A percentile compares a stretch with the other conserved stretches of the same genome.
phyloP scores from a whole-genome alignment of 1,140 invertebrate genomes.

The Drosophila azteca region DNA sequence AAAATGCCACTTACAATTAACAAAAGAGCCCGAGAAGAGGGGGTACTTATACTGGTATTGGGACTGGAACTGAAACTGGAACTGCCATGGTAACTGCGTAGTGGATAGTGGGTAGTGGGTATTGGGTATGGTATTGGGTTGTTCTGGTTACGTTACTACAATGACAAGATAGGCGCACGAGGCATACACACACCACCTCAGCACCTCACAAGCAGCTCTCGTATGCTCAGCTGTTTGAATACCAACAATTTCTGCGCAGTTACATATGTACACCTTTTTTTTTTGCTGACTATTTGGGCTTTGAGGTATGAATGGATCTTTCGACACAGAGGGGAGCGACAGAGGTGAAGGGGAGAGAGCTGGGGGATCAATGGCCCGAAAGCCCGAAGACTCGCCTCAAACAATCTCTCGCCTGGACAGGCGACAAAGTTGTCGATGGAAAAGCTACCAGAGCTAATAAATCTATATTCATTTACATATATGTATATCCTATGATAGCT shows the following conservation, averaged over 20 bases:
- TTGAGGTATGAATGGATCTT: conserved; percentile 26
- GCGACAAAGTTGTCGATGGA: too few relatives aligned
- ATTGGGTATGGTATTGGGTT: too few relatives aligned
- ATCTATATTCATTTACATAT: too few relatives aligned
- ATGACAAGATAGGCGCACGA: conserved; percentile 2
- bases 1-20: conserved; percentile 75
- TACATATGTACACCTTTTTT: too few relatives aligned
- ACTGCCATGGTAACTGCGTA: conserved; percentile 26
- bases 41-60: conserved; percentile 5
- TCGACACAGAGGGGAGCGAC: conserved; percentile 7
- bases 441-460: background rate
- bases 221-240: conserved; percentile 35
- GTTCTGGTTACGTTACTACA: conserved; percentile 24
- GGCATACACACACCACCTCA: background rate
- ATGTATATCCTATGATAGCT: too few relatives aligned
- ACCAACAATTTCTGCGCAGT: conserved; percentile 56
- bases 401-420: background rate
- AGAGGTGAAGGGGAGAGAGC: background rate
- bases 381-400: background rate
- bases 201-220: background rate
- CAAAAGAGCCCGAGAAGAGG: conserved; percentile 49
- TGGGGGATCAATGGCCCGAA: background rate
- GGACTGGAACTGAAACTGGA: background rate
- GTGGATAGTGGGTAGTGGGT: conserved; percentile 17
- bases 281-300: conserved; percentile 29